Evolutionary conservation across 1,140 invertebrate genomes (phyloP).

Genomic region (Riptortus pedestris): DNA sequence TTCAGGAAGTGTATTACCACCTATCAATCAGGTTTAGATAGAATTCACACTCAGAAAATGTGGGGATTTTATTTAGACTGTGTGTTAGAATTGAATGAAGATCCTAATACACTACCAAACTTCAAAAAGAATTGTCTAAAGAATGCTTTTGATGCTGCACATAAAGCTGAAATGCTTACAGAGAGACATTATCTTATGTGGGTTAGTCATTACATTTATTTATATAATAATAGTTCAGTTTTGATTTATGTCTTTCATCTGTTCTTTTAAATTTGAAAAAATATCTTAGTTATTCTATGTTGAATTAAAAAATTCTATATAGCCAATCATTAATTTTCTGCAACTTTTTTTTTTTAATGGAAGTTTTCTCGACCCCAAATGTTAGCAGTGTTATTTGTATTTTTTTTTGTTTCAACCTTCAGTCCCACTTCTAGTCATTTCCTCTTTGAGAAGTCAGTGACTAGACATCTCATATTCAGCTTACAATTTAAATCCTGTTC

Average conservation of each 20-base stretch:
- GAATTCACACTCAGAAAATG: constrained; percentile 40
- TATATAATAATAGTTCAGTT: no score
- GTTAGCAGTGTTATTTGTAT: no score
- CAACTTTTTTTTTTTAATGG: not conserved
- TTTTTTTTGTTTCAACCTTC: no score
- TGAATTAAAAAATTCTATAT: no score
- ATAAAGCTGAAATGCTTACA: constrained; percentile 38
- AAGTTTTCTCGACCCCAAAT: no score
- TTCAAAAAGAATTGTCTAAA: constrained; percentile 42
- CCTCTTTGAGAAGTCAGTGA: no score
- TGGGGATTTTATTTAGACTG: constrained; percentile 44
- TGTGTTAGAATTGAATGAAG: constrained; percentile 41
- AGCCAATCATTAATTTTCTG: not conserved
- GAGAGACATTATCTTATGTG: constrained; percentile 45
- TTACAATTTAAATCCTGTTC: no score
- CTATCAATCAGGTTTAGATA: constrained; percentile 35
- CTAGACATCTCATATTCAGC: no score
- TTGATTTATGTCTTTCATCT: no score
- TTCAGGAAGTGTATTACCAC: constrained; percentile 34
- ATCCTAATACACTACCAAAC: constrained; percentile 36
- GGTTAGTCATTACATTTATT: constrained; percentile 29
- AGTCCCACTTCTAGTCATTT: no score
- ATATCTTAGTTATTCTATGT: no score
- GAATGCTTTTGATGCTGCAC: constrained; percentile 39
- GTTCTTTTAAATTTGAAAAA: no score